Evolutionary conservation across 2,113 vertebrate genomes (phyloP).

Genomic region (Trematocara unimaculatum): DNA sequence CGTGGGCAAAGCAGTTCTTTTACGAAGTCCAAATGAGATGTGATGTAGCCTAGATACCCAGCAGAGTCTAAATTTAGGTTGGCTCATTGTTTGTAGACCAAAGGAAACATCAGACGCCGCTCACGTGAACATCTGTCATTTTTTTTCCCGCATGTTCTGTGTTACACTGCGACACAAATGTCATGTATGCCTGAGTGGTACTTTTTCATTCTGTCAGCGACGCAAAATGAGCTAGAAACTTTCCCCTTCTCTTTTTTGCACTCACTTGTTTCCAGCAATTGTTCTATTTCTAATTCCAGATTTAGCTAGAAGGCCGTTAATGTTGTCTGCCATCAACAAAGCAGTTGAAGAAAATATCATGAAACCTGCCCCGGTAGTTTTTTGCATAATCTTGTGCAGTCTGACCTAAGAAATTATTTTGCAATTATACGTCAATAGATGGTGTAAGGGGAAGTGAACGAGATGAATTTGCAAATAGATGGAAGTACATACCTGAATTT

Average conservation of each 20-base stretch:
- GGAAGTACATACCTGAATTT: background rate
- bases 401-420: background rate
- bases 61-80: slow-evolving; percentile 32
- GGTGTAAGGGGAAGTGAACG: background rate
- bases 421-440: background rate
- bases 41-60: slow-evolving; percentile 38
- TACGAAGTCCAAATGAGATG: slow-evolving; percentile 13
- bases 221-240: background rate
- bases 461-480: background rate
- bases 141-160: accelerated
- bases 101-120: background rate
- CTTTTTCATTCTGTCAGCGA: background rate
- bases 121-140: slow-evolving; percentile 1
- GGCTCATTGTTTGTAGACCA: slow-evolving; percentile 12
- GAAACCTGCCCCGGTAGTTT: background rate
- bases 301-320: background rate
- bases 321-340: background rate
- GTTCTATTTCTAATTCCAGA: background rate
- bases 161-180: background rate
- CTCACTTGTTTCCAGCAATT: background rate
- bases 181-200: background rate
- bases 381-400: background rate
- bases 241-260: background rate
- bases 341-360: background rate
- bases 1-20: background rate